Base-by-base conservation (phyloP, 2,888 invertebrate genomes). In the Drosophila pseudotalamancana region DNA sequence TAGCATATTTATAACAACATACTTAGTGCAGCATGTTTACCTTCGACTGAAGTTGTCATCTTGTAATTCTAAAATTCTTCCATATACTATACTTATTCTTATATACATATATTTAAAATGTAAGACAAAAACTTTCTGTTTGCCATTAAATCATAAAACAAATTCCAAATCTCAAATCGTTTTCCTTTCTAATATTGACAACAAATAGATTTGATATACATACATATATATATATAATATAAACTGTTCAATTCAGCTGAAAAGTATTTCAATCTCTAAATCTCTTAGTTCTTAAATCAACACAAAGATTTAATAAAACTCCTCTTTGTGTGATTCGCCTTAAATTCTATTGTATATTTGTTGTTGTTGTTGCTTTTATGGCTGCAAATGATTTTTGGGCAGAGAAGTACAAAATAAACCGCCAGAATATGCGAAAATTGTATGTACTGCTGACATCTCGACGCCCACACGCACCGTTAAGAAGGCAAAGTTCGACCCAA, bases 391-490 rank as follows among this genome's bases (percentile, higher is more conserved):
- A 49, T 25, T 57, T 55, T 54, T 23, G 48, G 49, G 16, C 48
- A 46, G 48, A 37, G 19, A 46, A 56, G 48, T 19, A 45, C 34
- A 45, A 62, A 49, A 49, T 29, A 32, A 53, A 60, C 34, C 42
- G 42, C 37, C 61, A 45, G 49, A 62, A 61, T 75, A 70, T 63
- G 63, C 61, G 73, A 43, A 69, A 76, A 73, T 78, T 73, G 73
- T 84, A 78, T 81, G 78, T 81, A 84, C 84, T 69, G 81, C 73
- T 81, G 85, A 68, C 76, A 77, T 62, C 69, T 78, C 45, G 61
- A 77, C 78, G 76, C 84, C 78, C 76, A 59, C 66, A 48, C 51
- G 50, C 61, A 45, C 65, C 62, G 37, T n/a, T 49, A 62, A 57
- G 57, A 62, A 68, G 72, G 42, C 60, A 63, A 72, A 63, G 68